Percentiles rank a stretch among this genome's conserved stretches.
Evolutionary conservation across 2,888 invertebrate genomes (phyloP).

Genomic region (Drosophila vallismaia): DNA sequence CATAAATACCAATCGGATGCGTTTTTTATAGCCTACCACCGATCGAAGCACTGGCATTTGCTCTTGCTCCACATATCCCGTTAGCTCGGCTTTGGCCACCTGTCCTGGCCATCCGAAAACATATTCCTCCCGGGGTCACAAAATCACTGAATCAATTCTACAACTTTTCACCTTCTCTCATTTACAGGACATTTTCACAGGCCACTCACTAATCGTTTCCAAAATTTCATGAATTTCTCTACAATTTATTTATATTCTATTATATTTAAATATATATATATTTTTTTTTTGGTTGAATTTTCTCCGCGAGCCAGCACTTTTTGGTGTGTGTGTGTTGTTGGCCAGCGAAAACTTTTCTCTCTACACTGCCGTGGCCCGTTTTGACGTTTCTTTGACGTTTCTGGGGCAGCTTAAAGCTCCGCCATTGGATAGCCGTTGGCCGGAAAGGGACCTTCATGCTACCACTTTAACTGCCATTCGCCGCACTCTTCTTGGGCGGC

Average conservation of each 20-base stretch:
- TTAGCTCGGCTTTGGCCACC: slow-evolving; percentile 49
- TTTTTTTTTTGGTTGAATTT: slow-evolving; percentile 12
- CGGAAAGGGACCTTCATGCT: slow-evolving; percentile 35
- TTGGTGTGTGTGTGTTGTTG: slow-evolving; percentile 35
- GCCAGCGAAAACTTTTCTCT: slow-evolving; percentile 72
- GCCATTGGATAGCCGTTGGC: slow-evolving; percentile 13
- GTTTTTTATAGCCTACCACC: slow-evolving; percentile 44
- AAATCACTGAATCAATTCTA: slow-evolving; percentile 23
- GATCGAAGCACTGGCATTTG: slow-evolving; percentile 10
- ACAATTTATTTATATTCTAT: slow-evolving; percentile 7
- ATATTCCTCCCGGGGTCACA: slow-evolving; percentile 34
- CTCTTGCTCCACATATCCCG: slow-evolving; percentile 33
- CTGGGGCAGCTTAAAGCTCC: slow-evolving; percentile 71
- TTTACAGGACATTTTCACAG: slow-evolving; percentile 12
- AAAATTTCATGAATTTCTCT: slow-evolving; percentile 6
- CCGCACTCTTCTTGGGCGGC: slow-evolving; percentile 42
- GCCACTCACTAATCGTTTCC: slow-evolving; percentile 1
- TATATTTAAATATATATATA: neutral
- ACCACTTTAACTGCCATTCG: slow-evolving; percentile 19
- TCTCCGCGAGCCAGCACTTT: slow-evolving; percentile 24
- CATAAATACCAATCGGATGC: slow-evolving; percentile 58
- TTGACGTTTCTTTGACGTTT: slow-evolving; percentile 70
- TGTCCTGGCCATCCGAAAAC: slow-evolving; percentile 40
- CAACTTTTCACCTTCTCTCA: neutral
- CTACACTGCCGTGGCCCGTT: slow-evolving; percentile 66